phyloP scores from a whole-genome alignment of 2,113 vertebrate genomes.

The Onychostoma macrolepis region DNA sequence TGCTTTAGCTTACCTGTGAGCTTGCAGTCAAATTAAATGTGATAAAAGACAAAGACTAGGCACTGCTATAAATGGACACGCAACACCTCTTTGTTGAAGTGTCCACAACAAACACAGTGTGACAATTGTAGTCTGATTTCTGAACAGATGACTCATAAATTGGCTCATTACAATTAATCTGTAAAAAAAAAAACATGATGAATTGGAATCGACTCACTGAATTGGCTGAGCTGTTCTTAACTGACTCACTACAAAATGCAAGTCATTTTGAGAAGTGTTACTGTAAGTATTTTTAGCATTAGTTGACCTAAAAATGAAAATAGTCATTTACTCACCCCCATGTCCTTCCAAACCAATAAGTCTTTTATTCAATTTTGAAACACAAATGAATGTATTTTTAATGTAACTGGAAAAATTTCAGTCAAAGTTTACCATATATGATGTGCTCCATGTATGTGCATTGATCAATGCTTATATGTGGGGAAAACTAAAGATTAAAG shows the following conservation, averaged over 20 bases:
- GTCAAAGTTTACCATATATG: neutral
- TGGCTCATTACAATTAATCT: neutral
- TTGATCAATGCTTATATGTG: neutral
- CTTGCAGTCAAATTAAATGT: neutral
- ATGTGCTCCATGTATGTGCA: neutral
- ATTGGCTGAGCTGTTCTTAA: neutral
- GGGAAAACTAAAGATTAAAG: too few relatives aligned
- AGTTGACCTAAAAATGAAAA: too few relatives aligned
- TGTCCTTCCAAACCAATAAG: neutral
- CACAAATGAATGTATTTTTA: neutral
- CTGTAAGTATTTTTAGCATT: too few relatives aligned
- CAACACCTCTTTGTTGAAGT: neutral
- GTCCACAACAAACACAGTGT: neutral
- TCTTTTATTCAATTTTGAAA: neutral
- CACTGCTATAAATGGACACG: neutral
- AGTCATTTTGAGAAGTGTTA: too few relatives aligned
- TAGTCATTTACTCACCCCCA: neutral
- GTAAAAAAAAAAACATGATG: neutral
- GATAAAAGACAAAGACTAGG: neutral
- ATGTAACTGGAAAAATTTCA: neutral
- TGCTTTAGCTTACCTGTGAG: neutral
- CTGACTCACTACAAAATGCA: neutral
- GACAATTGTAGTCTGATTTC: neutral
- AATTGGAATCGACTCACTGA: neutral
- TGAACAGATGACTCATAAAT: neutral